Conservation (phyloP, 2,797 vertebrate genomes). For the Naso thynnoides region DNA sequence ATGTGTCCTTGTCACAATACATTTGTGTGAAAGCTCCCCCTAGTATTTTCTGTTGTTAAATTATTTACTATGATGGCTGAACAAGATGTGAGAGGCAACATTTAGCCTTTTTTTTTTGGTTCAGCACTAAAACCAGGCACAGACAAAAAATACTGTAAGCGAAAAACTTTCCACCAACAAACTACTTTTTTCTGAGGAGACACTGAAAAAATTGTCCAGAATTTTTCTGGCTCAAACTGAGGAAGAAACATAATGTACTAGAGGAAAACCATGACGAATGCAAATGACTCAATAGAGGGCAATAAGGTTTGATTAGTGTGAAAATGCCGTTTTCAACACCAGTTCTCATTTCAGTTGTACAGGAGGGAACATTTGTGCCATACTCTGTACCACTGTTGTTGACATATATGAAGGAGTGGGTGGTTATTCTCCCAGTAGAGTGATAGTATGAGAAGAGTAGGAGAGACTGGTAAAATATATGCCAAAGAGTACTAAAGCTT, state of each 20-base stretch:
- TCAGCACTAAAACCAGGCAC: background rate
- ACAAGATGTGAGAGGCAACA: background rate
- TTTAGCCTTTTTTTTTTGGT: background rate
- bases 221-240: too few relatives aligned
- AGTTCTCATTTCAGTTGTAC: too few relatives aligned
- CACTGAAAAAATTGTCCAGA: too few relatives aligned
- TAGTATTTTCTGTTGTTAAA: background rate
- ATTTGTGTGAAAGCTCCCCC: background rate
- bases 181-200: too few relatives aligned
- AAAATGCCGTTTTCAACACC: too few relatives aligned
- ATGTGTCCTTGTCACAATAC: slow-evolving; percentile 24
- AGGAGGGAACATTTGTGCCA: too few relatives aligned
- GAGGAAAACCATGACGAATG: too few relatives aligned
- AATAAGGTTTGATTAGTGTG: too few relatives aligned
- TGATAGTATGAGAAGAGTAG: background rate
- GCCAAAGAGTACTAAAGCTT: background rate
- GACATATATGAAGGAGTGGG: background rate
- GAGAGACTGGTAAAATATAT: background rate
- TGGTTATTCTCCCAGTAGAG: background rate
- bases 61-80: slow-evolving; percentile 28
- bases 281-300: too few relatives aligned
- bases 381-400: background rate
- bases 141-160: background rate
- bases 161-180: too few relatives aligned
- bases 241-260: too few relatives aligned